Conservation (phyloP, 2,888 invertebrate genomes). For the Drosophila nr. fundita region DNA sequence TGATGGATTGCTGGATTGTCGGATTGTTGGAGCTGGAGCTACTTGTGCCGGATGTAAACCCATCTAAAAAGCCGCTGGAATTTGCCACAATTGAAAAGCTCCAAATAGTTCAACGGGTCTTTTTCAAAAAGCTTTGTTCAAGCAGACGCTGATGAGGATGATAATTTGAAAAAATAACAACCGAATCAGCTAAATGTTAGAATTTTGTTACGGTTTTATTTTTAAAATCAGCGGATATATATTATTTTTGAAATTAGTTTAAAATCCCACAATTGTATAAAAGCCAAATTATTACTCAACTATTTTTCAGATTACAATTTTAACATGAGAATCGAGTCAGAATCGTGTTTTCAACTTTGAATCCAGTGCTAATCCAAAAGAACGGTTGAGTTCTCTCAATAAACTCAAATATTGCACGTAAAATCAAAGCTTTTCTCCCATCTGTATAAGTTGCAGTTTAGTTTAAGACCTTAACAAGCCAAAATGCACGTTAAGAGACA, state of each 20-base stretch:
- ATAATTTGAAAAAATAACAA: neutral
- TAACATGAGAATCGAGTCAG: neutral
- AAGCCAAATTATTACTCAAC: neutral
- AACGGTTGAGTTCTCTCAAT: neutral
- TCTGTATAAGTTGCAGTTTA: neutral
- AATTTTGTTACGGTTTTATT: neutral
- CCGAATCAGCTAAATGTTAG: neutral
- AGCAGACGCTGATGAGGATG: neutral
- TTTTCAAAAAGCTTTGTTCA: neutral
- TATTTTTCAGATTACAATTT: neutral
- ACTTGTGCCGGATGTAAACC: constrained; percentile 63
- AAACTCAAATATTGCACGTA: neutral
- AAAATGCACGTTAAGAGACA: neutral
- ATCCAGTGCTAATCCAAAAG: too few relatives aligned
- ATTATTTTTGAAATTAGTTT: neutral
- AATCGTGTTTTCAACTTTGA: neutral
- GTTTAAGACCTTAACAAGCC: neutral
- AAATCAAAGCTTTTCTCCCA: neutral
- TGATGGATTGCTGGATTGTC: constrained; percentile 8
- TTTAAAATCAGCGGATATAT: neutral
- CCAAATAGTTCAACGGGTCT: neutral
- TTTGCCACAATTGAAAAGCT: constrained; percentile 1
- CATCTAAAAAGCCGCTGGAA: constrained; percentile 24
- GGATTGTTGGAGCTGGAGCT: constrained; percentile 27
- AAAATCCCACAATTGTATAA: neutral